Evolutionary conservation across 2,888 invertebrate genomes (phyloP), one percentile per base, ranked within the genome.

Genomic region (Thalpophila matura): DNA sequence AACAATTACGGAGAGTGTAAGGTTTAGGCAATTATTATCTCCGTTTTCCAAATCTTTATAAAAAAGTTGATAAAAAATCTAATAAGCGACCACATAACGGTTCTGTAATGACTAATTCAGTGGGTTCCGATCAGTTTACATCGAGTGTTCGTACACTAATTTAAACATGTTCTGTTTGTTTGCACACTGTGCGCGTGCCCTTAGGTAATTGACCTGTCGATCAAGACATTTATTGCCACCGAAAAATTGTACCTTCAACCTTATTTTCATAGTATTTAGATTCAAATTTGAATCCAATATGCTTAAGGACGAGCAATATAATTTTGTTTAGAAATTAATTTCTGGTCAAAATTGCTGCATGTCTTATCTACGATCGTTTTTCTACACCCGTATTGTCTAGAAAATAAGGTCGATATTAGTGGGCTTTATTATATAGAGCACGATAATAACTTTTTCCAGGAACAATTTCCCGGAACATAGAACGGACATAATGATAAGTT

Each of bases 81-180:
- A 66, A 71, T 72, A 69, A 58, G 37, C 40, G 79, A 59, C 77
- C 81, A 77, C 79, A 78, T 78, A 70, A 69, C 63, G 53, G 79
- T 68, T 57, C 55, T 77, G 79, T 83, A 79, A 79, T 83, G 81
- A 89, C 85, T 85, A 82, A 82, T 84, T 83, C 73, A 54, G 63
- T 70, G 61, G 33, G 60, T 77, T 75, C 74, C 64, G 60, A 77
- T 81, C 78, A 74, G 62, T 72, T 63, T 40, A 64, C 66, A 64
- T 68, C 80, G 71, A 80, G 62, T 61, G 62, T 67, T 59, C 47
- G 45, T 66, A 62, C 35, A 69, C 56, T 50, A 72, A 75, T 66
- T 74, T 73, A 63, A 74, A 67, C 56, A 62, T 67, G 65, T 73
- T 68, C 49, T 35, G 33, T 77, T 64, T 76, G 74, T 69, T 72